phyloP scores from a whole-genome alignment of 23 tunicate genomes.

The Pegea sp. region DNA sequence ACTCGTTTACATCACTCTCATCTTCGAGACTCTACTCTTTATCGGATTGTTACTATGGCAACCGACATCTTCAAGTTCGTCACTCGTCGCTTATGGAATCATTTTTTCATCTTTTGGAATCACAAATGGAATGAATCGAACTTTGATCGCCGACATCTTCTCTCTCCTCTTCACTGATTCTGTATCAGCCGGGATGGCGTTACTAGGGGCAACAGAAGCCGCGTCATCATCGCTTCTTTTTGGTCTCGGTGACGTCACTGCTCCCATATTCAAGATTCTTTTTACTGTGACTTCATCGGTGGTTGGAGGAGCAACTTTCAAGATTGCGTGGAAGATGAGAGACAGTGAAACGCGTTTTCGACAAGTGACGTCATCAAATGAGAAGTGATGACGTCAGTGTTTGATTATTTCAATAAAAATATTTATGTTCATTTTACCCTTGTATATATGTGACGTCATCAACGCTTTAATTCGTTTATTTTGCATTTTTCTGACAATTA shows the following conservation, averaged over 20 bases:
- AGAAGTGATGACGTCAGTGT: no score
- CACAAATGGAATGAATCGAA: not conserved
- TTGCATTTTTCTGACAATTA: no score
- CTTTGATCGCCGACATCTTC: not conserved
- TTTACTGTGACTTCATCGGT: not conserved
- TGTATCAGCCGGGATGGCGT: not conserved
- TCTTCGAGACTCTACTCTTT: not conserved
- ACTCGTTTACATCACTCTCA: not conserved
- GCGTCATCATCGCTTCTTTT: not conserved
- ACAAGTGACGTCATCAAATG: no score
- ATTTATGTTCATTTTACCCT: no score
- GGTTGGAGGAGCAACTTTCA: not conserved
- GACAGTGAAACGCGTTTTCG: no score
- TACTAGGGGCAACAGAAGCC: not conserved
- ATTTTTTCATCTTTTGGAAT: not conserved
- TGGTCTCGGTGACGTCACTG: not conserved
- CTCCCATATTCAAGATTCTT: not conserved
- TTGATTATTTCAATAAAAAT: no score
- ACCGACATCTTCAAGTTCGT: not conserved
- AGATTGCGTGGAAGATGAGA: not conserved
- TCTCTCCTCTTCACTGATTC: not conserved
- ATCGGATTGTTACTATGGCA: not conserved
- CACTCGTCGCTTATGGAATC: not conserved
- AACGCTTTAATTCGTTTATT: no score
- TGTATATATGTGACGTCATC: no score